Conservation (phyloP, 2,113 vertebrate genomes). For the Motacilla tschutschensis region DNA sequence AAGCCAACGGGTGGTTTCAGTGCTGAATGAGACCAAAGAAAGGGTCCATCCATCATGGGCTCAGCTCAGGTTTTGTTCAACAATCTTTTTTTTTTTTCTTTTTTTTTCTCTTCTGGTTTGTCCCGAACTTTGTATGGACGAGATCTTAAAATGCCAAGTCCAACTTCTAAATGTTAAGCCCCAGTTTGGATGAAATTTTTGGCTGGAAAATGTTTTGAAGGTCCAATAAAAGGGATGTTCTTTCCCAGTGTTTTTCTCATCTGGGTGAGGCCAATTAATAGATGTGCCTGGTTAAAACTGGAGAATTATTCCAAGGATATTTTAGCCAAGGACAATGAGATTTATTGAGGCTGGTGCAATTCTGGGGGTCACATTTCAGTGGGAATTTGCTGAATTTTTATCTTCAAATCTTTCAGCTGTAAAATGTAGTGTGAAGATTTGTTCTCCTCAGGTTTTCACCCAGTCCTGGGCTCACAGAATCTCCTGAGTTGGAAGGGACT, state of each 20-base stretch:
- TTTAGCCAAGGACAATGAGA: background rate
- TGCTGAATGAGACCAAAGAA: slow-evolving; percentile 41
- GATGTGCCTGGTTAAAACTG: background rate
- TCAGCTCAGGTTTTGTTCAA: background rate
- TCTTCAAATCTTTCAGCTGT: background rate
- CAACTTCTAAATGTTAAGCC: background rate
- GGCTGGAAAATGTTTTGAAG: slow-evolving; percentile 11
- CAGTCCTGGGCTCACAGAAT: background rate
- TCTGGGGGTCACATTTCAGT: background rate
- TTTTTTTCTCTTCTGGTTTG: background rate
- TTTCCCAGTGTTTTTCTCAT: slow-evolving; percentile 21
- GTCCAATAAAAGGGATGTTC: background rate
- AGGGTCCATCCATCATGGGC: slow-evolving; percentile 26
- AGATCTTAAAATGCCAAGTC: background rate
- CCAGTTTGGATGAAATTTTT: background rate
- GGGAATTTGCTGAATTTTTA: background rate
- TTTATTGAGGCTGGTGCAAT: background rate
- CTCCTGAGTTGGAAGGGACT: background rate
- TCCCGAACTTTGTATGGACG: background rate
- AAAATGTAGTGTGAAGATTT: background rate
- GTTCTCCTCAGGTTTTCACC: background rate
- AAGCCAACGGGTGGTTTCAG: slow-evolving; percentile 39
- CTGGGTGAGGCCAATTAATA: background rate
- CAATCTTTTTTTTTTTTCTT: background rate
- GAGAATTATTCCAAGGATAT: background rate